Base-by-base conservation (phyloP, 1,140 invertebrate species). In the Papilio polyxenes region DNA sequence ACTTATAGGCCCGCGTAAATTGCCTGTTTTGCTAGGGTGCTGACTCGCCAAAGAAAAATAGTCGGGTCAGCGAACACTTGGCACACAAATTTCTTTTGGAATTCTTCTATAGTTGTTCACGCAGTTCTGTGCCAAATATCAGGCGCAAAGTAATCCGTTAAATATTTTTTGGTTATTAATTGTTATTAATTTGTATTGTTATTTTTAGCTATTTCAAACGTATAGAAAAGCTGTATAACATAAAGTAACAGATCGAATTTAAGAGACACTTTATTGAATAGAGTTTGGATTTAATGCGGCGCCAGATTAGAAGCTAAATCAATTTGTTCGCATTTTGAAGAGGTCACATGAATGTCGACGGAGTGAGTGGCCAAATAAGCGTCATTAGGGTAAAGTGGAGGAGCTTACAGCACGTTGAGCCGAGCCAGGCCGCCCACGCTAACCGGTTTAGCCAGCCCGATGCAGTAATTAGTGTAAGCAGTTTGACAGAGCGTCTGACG, bases 1-100 rank as follows among this genome's bases (percentile, higher is more conserved):
- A 93, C 92, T 94, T 94, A 93, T 93, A 92, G 91, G 93, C 89
- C 90, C 87, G 88, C 90, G 90, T 92, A 92, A 94, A 94, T 94
- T 93, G 89, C 92, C 91, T 89, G 92, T 90, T 93, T 93, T 89
- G 91, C 90, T 91, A 90, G 90, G 87, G 88, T 87, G 81, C 84
- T 78, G 83, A 75, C 59, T 80, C 72, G 51, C n/a, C 53, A 48
- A 51, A 81, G 85, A 86, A 90, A 87, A 89, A 89, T 87, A 86
- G 89, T 87, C 85, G 84, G 88, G 86, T 87, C 85, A 89, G 84
- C 84, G 86, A 86, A 87, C 83, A 82, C 49, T 62, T 31, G 23
- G 23, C n/a, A 40, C 49, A 76, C 75, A 4, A 53, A 53, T 53
- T 11, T 13, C 13, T 49, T 40, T 48, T 23, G 44, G 74, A 44